Conservation (phyloP, 2,113 vertebrate genomes). For the Genyomyrus donnyi region DNA sequence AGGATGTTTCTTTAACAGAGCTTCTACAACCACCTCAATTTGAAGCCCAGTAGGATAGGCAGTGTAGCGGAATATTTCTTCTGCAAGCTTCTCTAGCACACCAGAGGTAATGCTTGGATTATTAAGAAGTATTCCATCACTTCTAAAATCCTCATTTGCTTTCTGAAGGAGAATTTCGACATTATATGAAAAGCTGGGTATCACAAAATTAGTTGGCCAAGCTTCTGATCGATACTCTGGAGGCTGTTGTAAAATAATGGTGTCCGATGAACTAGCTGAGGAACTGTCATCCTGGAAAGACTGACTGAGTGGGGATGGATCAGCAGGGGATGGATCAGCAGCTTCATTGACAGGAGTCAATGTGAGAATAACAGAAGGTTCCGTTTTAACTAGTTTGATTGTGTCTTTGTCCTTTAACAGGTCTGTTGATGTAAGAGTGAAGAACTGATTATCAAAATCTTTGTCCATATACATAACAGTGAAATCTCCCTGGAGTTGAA, state of each 20-base stretch:
- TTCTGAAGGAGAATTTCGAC: constrained; percentile 25
- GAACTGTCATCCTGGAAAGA: constrained; percentile 31
- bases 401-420: constrained; percentile 33
- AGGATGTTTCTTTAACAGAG: too few species aligned
- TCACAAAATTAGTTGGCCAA: constrained; percentile 31
- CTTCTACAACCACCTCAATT: not conserved
- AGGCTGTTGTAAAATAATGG: constrained; percentile 18
- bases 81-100: not conserved
- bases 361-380: constrained; percentile 30
- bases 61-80: too few species aligned
- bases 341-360: constrained; percentile 29
- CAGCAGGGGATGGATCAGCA: constrained; percentile 17
- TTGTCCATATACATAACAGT: constrained; percentile 31
- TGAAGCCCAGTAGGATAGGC: too few species aligned
- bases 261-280: constrained; percentile 26
- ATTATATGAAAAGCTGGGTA: constrained; percentile 30
- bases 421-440: constrained; percentile 27
- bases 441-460: constrained; percentile 33
- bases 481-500: constrained; percentile 30
- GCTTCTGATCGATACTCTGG: constrained; percentile 18
- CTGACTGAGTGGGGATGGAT: constrained; percentile 15
- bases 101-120: constrained; percentile 30
- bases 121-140: constrained; percentile 21
- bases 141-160: constrained; percentile 29
- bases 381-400: constrained; percentile 37